Conservation (phyloP, 1,140 invertebrate species). For the Lerema accius region DNA sequence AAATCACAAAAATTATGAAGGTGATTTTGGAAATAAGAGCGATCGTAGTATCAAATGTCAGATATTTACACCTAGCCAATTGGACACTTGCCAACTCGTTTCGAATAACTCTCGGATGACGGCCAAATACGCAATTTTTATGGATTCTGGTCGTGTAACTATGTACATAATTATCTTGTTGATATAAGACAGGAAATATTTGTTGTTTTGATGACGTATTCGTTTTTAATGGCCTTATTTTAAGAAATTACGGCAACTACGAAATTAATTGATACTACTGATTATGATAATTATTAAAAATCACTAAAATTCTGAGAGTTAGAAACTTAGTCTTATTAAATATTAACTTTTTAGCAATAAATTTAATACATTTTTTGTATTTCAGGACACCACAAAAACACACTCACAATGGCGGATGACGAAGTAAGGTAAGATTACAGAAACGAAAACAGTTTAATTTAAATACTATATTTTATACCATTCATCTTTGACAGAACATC, state of each 20-base stretch:
- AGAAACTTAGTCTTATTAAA: too few relatives aligned
- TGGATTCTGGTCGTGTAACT: constrained; percentile 28
- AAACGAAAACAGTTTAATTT: neutral
- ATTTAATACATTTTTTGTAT: too few relatives aligned
- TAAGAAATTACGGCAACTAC: too few relatives aligned
- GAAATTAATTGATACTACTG: too few relatives aligned
- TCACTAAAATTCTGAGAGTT: too few relatives aligned
- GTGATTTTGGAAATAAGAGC: constrained; percentile 29
- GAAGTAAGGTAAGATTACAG: constrained; percentile 89
- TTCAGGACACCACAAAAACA: constrained; percentile 80
- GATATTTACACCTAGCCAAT: constrained; percentile 44
- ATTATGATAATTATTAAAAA: too few relatives aligned
- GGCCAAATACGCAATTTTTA: constrained; percentile 57
- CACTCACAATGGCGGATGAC: constrained; percentile 92
- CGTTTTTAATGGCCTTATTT: too few relatives aligned
- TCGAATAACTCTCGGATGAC: constrained; percentile 51
- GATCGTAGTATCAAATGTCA: constrained; percentile 65
- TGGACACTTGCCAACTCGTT: constrained; percentile 54
- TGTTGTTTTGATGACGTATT: constrained; percentile 1
- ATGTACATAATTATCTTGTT: constrained; percentile 20
- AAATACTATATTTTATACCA: neutral
- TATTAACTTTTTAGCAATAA: too few relatives aligned
- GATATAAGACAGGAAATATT: neutral
- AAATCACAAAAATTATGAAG: constrained; percentile 15
- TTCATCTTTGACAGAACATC: too few relatives aligned